Base-by-base conservation (phyloP, 35 echinoderm and acorn worm species). In the Apostichopus californicus region DNA sequence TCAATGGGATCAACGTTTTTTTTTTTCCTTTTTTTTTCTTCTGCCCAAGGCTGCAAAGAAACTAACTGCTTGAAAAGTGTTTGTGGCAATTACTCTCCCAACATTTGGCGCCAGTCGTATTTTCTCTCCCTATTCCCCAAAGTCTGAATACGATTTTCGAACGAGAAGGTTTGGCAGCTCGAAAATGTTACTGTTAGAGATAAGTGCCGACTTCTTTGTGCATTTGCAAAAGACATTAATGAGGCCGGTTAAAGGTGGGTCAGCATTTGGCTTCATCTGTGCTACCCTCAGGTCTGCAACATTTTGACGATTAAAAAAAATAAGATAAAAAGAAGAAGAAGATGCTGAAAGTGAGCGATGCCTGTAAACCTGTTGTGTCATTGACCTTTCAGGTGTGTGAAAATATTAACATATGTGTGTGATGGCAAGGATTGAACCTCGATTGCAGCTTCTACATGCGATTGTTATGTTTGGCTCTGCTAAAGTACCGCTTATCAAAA, bases 121-220 rank as follows among this genome's bases (percentile, higher is more conserved):
- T 85, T 58, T 22, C 81, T 23, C 55, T 17, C 58, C 17, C 5
- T 58, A 85, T 59, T 85, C 81, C 81, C 81, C 14, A 23, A 56
- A 85, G 81, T 55, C 57, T 55, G 55, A 58, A 25, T 85, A 52
- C 21, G 55, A 85, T 59, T 85, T 81, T 52, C 54, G 21, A 22
- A 6, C 6, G 71, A 18, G 18, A 68, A 75, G 71, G 71, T 75
- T n/a, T 75, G 1, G 71, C 71, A 75, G 71, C 71, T 75, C 71
- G 7, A 18, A 46, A 75, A 75, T 75, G 71, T 75, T 75, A 22
- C 71, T 2, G 71, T 75, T 18, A 21, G 18, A 18, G 71, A 85
- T 85, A 85, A 85, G 56, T 85, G 81, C 81, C 56, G 71, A 20
- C 71, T 75, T 85, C 24, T 85, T 52, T 56, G 54, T 85, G 18